Percentiles rank a stretch among this genome's conserved stretches.
phyloP scores from a whole-genome alignment of 2,797 vertebrate genomes.

The Nothura maculosa region DNA sequence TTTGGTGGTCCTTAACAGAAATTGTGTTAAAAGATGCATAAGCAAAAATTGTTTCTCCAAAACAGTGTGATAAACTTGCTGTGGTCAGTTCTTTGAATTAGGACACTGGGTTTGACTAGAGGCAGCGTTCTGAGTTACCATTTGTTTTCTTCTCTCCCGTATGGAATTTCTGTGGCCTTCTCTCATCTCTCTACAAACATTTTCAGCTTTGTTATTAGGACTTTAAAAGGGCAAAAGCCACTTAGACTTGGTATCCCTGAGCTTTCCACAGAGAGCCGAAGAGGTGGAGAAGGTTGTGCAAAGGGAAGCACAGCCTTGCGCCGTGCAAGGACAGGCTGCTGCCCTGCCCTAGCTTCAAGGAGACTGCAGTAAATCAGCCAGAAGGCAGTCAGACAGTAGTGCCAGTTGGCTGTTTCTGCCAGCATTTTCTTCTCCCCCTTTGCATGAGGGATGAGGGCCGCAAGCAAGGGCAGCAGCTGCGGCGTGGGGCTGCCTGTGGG shows the following conservation, averaged over 20 bases:
- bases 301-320: not conserved
- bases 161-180: not conserved
- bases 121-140: not conserved
- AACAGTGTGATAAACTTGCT: not conserved
- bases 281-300: fast-evolving
- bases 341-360: not conserved
- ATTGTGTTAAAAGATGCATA: not conserved
- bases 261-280: not conserved
- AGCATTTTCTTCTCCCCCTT: no score
- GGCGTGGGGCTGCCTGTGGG: not conserved
- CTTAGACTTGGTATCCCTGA: not conserved
- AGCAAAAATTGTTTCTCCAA: not conserved
- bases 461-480: not conserved
- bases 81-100: not conserved
- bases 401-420: fast-evolving
- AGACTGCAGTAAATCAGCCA: fast-evolving
- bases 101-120: not conserved
- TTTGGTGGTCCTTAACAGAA: not conserved
- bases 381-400: no score
- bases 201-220: not conserved
- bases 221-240: not conserved
- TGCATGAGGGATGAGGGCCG: fast-evolving
- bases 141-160: not conserved
- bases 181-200: not conserved
- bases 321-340: fast-evolving